phyloP scores from a whole-genome alignment of 2,113 vertebrate genomes.

The Pelecanoides urinatrix region DNA sequence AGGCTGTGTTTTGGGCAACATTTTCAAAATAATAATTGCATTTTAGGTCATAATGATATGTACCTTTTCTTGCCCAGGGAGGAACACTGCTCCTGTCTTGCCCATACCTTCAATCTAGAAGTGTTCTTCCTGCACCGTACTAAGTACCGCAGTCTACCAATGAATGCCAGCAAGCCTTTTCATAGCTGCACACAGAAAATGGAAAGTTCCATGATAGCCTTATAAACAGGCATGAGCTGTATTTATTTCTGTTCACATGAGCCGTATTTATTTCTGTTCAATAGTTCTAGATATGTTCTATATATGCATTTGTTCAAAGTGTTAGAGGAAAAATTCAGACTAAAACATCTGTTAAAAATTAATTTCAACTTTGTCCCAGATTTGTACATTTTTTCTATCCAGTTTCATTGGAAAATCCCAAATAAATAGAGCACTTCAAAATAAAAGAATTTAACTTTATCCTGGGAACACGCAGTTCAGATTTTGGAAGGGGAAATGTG shows the following conservation, averaged over 20 bases:
- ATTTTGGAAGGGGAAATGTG: conserved; percentile 76
- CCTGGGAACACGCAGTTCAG: conserved; percentile 81
- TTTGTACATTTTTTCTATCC: conserved; percentile 43
- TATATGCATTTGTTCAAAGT: not conserved
- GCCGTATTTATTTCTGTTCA: not conserved
- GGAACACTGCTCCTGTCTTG: not conserved
- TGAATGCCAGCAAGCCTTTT: not conserved
- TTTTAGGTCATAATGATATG: not conserved
- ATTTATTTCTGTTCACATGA: not conserved
- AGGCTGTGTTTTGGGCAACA: not conserved
- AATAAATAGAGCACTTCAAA: conserved; percentile 59
- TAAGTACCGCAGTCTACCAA: not conserved
- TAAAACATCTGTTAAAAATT: conserved; percentile 57
- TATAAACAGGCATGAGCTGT: not conserved
- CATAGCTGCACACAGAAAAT: not conserved
- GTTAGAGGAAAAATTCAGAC: not conserved
- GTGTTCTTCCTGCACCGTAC: not conserved
- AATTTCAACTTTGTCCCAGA: conserved; percentile 44
- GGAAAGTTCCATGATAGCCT: not conserved
- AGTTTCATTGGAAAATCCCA: conserved; percentile 70
- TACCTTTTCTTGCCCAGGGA: not conserved
- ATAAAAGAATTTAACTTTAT: conserved; percentile 78
- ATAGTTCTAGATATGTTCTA: not conserved
- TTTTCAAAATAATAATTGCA: not conserved
- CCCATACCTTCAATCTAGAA: not conserved